Percentiles rank a stretch among this genome's conserved stretches.
These are phyloP conservation scores for Podarcis raffonei DNA, from an alignment of 2,113 vertebrate species.

Conservation along the genomic window DNA sequence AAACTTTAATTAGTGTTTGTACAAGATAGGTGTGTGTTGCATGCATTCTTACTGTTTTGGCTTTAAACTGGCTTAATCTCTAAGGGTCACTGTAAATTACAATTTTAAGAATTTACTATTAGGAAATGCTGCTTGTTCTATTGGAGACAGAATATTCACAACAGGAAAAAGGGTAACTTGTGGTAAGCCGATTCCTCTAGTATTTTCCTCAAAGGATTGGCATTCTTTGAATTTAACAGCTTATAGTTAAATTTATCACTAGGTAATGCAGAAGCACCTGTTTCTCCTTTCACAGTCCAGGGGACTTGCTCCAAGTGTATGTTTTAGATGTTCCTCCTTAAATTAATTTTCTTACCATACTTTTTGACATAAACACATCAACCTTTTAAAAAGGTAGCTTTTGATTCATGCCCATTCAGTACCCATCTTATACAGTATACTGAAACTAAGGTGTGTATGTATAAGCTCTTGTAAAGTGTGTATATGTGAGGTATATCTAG, in stretches of 20 bases:
- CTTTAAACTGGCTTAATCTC: constrained; percentile 21
- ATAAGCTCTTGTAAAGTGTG: no score
- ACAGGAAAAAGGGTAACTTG: constrained; percentile 15
- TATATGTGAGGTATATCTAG: no score
- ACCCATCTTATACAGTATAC: not conserved
- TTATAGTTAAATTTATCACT: not conserved
- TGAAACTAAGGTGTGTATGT: not conserved
- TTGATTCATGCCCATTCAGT: not conserved
- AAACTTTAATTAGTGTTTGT: rapidly evolving
- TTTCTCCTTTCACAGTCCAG: not conserved
- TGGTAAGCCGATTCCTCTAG: not conserved
- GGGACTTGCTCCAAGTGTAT: not conserved
- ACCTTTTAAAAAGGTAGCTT: not conserved
- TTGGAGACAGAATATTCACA: constrained; percentile 26
- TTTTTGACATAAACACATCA: not conserved
- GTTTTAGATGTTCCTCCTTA: not conserved
- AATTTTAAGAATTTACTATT: not conserved
- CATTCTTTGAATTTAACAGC: not conserved
- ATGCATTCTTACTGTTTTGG: not conserved
- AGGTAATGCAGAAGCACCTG: not conserved
- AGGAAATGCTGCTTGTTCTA: not conserved
- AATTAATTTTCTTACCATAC: not conserved
- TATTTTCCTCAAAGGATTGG: not conserved
- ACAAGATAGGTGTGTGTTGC: rapidly evolving
- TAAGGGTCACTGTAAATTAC: constrained; percentile 7